Conservation (phyloP, 2,113 vertebrate genomes). For the Ciconia boyciana region DNA sequence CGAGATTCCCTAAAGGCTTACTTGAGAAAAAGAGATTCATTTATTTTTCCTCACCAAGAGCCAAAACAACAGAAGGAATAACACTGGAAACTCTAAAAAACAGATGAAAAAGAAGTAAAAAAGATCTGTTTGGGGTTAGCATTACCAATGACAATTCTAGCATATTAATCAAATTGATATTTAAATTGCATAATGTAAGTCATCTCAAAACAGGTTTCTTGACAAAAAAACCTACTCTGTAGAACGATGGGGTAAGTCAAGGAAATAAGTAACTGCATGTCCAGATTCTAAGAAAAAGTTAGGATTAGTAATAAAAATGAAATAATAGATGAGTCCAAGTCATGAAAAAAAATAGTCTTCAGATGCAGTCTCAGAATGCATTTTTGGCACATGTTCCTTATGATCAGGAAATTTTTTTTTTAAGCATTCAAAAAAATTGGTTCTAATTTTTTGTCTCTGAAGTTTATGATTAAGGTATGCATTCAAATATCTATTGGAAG, state of each 20-base stretch:
- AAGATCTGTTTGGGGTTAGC: neutral
- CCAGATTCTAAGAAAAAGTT: neutral
- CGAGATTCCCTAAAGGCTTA: neutral
- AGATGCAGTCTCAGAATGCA: neutral
- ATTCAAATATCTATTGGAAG: neutral
- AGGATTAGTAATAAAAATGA: neutral
- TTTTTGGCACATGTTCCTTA: neutral
- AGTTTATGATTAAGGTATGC: neutral
- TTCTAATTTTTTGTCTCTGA: neutral
- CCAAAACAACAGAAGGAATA: neutral
- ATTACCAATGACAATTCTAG: neutral
- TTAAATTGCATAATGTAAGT: neutral
- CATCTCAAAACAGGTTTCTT: neutral
- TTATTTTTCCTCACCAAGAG: neutral
- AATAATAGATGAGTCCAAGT: neutral
- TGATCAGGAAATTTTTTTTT: neutral
- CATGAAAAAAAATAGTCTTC: neutral
- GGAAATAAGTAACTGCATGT: neutral
- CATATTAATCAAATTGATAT: neutral
- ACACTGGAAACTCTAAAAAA: neutral
- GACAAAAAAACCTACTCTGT: neutral
- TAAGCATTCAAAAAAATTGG: neutral
- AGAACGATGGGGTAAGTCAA: neutral
- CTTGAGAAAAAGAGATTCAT: neutral
- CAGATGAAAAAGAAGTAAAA: neutral